phyloP scores from a whole-genome alignment of 2,797 vertebrate species.

The Carapus acus region DNA sequence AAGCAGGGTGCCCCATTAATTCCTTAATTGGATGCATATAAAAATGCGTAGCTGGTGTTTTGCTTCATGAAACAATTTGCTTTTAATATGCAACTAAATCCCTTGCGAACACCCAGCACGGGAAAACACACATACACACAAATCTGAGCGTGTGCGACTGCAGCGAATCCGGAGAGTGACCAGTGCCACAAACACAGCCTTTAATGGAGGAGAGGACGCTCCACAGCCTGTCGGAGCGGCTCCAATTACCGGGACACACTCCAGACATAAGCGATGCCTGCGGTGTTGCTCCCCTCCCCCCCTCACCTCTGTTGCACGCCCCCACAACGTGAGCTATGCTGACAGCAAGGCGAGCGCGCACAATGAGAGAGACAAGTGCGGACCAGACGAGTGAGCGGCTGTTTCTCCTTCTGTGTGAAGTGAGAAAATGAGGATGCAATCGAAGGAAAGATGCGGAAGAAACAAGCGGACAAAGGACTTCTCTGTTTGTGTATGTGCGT shows the following conservation, averaged over 20 bases:
- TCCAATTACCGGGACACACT: conserved; percentile 22
- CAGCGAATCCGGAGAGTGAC: conserved; percentile 25
- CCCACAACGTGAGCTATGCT: background rate
- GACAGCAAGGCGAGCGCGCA: conserved; percentile 1
- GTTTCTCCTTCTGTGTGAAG: conserved; percentile 8
- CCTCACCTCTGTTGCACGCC: background rate
- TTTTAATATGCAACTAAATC: conserved; percentile 24
- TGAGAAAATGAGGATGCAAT: background rate
- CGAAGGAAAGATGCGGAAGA: background rate
- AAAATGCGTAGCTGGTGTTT: conserved; percentile 31
- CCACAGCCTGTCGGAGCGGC: conserved; percentile 6
- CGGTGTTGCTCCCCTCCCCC: background rate
- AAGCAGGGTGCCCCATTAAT: conserved; percentile 27
- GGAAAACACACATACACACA: conserved; percentile 8
- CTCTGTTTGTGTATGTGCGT: too few relatives aligned
- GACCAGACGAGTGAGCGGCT: background rate
- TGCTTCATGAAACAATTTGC: conserved; percentile 18
- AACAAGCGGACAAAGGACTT: too few relatives aligned
- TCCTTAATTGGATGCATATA: conserved; percentile 19
- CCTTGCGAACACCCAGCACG: conserved; percentile 6
- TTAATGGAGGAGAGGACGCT: conserved; percentile 28
- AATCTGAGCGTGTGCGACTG: conserved; percentile 10
- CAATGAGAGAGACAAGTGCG: conserved; percentile 1
- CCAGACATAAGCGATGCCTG: conserved; percentile 2
- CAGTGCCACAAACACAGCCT: conserved; percentile 4